phyloP scores from a whole-genome alignment of 2,113 vertebrate species.

The Opisthocomus hoazin region DNA sequence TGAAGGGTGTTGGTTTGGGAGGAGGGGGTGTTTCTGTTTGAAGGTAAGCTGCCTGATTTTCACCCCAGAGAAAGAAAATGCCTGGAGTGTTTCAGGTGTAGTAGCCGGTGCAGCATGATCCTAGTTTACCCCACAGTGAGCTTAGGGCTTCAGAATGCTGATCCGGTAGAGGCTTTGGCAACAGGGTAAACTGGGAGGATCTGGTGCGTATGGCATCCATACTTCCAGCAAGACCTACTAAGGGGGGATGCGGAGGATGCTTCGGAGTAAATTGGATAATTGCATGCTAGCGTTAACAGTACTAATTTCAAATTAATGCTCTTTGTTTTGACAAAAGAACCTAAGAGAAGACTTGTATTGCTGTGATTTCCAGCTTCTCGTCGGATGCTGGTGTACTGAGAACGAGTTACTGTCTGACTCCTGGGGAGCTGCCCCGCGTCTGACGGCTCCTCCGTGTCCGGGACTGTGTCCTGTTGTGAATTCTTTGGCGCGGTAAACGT shows the following conservation, averaged over 20 bases:
- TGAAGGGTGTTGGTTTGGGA: neutral
- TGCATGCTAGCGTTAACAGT: too few species aligned
- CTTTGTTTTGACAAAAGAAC: neutral
- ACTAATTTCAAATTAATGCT: neutral
- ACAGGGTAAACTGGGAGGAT: neutral
- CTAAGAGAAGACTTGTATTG: neutral
- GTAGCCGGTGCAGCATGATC: neutral
- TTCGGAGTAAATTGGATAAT: neutral
- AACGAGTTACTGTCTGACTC: accelerated
- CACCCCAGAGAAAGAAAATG: neutral
- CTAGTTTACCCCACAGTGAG: neutral
- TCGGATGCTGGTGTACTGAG: neutral
- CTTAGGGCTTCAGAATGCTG: neutral
- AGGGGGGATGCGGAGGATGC: neutral
- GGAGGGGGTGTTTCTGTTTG: too few species aligned
- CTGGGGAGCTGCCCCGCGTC: neutral
- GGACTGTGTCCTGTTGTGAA: neutral
- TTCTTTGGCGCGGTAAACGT: neutral
- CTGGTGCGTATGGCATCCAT: neutral
- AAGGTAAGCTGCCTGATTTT: neutral
- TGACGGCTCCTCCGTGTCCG: neutral
- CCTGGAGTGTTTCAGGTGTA: neutral
- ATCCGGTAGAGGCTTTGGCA: accelerated
- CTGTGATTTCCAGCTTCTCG: neutral
- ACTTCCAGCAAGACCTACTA: neutral